phyloP scores from a whole-genome alignment of 2,797 vertebrate species.

The Semaprochilodus insignis region DNA sequence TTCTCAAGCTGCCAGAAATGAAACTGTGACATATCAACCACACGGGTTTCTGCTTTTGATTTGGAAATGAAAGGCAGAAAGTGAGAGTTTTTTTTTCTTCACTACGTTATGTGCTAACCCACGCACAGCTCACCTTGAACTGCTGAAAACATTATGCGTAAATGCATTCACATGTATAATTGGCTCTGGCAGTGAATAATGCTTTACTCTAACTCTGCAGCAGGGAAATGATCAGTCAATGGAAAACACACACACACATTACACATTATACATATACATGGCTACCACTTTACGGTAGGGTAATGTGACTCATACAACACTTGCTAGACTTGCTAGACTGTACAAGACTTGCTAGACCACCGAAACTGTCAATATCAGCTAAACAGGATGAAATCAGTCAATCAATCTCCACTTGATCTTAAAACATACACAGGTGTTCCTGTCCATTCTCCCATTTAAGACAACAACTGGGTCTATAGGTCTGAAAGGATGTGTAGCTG shows the following conservation, averaged over 20 bases:
- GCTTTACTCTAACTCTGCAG: not conserved
- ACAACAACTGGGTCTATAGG: too few species aligned
- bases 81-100: not conserved
- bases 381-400: too few species aligned
- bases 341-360: too few species aligned
- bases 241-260: not conserved
- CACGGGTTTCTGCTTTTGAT: not conserved
- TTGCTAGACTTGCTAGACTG: not conserved
- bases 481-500: too few species aligned
- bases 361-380: too few species aligned
- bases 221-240: not conserved
- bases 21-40: slow-evolving; percentile 17
- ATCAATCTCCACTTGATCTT: too few species aligned
- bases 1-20: slow-evolving; percentile 16
- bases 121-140: slow-evolving; percentile 20
- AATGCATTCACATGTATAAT: slow-evolving; percentile 17
- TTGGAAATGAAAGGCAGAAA: slow-evolving; percentile 15
- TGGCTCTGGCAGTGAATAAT: slow-evolving; percentile 11
- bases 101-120: slow-evolving; percentile 9
- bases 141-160: slow-evolving; percentile 17
- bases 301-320: too few species aligned
- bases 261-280: not conserved
- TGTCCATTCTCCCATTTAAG: too few species aligned
- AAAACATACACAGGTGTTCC: too few species aligned
- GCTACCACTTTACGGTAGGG: not conserved